Percentiles rank a stretch among this genome's conserved stretches.
Conservation (phyloP, 2,888 invertebrate genomes). For the Drosophila ochracea region DNA sequence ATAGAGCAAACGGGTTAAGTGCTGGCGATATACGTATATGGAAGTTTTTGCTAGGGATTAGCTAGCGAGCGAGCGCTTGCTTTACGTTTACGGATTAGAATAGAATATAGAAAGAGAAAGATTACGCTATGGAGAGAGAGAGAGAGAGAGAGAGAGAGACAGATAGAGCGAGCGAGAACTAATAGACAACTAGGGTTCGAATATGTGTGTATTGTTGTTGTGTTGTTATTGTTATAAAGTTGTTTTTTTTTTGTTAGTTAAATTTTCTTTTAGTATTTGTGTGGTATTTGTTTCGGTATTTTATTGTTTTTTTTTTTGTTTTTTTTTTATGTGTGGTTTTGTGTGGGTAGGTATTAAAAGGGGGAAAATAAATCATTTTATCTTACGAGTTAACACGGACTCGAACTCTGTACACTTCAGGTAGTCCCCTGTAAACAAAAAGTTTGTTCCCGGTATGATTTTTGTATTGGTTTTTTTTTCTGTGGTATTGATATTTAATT, state of each 20-base stretch:
- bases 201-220: slow-evolving; percentile 36
- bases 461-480: slow-evolving; percentile 61
- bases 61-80: slow-evolving; percentile 25
- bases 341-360: slow-evolving; percentile 40
- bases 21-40: slow-evolving; percentile 23
- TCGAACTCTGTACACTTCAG: slow-evolving; percentile 93
- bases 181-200: slow-evolving; percentile 54
- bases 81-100: slow-evolving; percentile 4
- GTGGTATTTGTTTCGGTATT: slow-evolving; percentile 33
- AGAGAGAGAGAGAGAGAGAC: not conserved
- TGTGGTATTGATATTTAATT: slow-evolving; percentile 38
- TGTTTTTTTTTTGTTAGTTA: slow-evolving; percentile 28
- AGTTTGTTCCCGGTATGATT: slow-evolving; percentile 82
- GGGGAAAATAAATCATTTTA: slow-evolving; percentile 81
- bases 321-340: slow-evolving; percentile 15
- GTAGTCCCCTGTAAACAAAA: slow-evolving; percentile 87
- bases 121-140: slow-evolving; percentile 25
- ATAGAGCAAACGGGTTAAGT: slow-evolving; percentile 15
- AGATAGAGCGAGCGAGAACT: slow-evolving; percentile 29
- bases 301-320: slow-evolving; percentile 27
- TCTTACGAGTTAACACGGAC: slow-evolving; percentile 95
- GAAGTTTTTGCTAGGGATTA: slow-evolving; percentile 16
- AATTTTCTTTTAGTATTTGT: slow-evolving; percentile 38
- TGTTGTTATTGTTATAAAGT: slow-evolving; percentile 14
- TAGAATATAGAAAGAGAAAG: slow-evolving; percentile 5